Evolutionary conservation across 2,888 invertebrate species (phyloP), one percentile per base, ranked within the genome.

Genomic region (Dynastes tityus): DNA sequence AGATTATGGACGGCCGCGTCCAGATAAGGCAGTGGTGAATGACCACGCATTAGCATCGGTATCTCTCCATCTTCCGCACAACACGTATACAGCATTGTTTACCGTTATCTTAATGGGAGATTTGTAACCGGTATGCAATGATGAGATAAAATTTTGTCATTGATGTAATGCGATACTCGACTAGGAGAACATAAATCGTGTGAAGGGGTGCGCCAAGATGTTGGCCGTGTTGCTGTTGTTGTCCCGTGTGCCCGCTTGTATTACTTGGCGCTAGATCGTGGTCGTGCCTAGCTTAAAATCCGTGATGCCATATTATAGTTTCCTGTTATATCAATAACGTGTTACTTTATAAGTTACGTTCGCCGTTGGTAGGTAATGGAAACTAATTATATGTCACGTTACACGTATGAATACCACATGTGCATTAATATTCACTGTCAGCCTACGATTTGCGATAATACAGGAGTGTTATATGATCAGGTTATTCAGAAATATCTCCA

Each of bases 21-120:
- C 45, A 27, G 49, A 74, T 58, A 73, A 73, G 58, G 22, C 29
- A 61, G 49, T 61, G 45, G 73, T 74, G 61, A 74, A 74, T 74
- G 73, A 74, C 73, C 73, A 74, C 16, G 73, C 73, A 74, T 58
- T 61, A 74, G 45, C 73, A 61, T 61, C 73, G 45, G 73, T 74
- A 61, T 74, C 37, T 61, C n/a, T 40, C 40, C 22, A 49, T 51
- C 27, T 22, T 68, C 55, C 22, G 55, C 55, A 58, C 8, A 58
- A 58, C 55, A 49, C 51, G 49, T 68, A 68, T 74, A 74, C 58
- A 32, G 45, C 61, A 27, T 61, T 61, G 61, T 61, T 74, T 74
- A 74, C 73, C 61, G 73, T 74, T 74, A 74, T 61, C 73, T 74
- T 74, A 74, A 74, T 74, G 73, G 73, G 61, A 61, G 73, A 74